phyloP scores from a whole-genome alignment of 2,888 invertebrate species.

The Andrena hattorfiana region DNA sequence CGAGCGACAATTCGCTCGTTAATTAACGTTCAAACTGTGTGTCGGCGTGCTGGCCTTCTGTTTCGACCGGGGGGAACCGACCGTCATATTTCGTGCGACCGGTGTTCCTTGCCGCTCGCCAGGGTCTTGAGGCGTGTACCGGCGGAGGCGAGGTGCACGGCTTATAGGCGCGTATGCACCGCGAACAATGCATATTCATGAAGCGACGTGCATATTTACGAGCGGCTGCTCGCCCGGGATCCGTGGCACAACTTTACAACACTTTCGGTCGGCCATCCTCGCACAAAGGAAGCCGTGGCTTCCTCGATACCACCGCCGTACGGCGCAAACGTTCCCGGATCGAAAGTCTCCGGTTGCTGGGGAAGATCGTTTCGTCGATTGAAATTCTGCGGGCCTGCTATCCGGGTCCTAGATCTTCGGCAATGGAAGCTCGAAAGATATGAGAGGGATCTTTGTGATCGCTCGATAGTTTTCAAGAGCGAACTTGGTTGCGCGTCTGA shows the following conservation, averaged over 20 bases:
- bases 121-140: constrained; percentile 62
- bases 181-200: constrained; percentile 75
- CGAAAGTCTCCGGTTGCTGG: constrained; percentile 33
- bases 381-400: neutral
- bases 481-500: no score
- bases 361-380: constrained; percentile 25
- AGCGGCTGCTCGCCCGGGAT: constrained; percentile 74
- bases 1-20: constrained; percentile 31
- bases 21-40: constrained; percentile 47
- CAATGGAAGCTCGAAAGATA: neutral
- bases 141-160: constrained; percentile 45
- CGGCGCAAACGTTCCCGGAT: constrained; percentile 42
- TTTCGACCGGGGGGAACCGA: constrained; percentile 44
- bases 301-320: constrained; percentile 27
- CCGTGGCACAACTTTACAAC: constrained; percentile 75
- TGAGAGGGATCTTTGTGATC: no score
- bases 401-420: neutral
- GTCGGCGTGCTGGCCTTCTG: constrained; percentile 23
- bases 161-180: constrained; percentile 69
- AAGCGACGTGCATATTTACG: constrained; percentile 76
- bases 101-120: constrained; percentile 50
- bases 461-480: no score
- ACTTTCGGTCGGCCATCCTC: constrained; percentile 64
- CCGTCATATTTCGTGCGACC: constrained; percentile 63
- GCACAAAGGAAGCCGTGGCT: constrained; percentile 54